phyloP scores from a whole-genome alignment of 1,140 invertebrate species.

The Pygmarrhopalites habei region DNA sequence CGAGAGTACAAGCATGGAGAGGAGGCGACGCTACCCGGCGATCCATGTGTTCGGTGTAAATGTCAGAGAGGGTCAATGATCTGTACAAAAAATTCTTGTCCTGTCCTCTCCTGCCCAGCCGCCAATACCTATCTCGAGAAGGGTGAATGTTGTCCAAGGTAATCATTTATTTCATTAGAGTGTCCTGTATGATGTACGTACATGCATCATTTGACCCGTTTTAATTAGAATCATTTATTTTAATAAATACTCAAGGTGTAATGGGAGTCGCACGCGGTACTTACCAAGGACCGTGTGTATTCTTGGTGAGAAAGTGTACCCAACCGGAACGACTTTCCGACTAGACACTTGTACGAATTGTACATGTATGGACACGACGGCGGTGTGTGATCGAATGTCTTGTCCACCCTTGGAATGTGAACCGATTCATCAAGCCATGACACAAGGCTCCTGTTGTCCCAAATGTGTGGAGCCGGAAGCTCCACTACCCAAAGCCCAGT shows the following conservation, averaged over 20 bases:
- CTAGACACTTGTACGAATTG: conserved; percentile 76
- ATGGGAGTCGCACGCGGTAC: conserved; percentile 44
- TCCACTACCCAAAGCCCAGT: conserved; percentile 28
- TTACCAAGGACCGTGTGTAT: conserved; percentile 50
- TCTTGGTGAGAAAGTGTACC: conserved; percentile 58
- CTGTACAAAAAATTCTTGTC: conserved; percentile 75
- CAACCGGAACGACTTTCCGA: conserved; percentile 51
- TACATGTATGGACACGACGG: conserved; percentile 61
- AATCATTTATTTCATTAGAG: too few species aligned
- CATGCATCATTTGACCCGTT: too few species aligned
- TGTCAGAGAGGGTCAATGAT: conserved; percentile 66
- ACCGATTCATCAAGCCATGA: conserved; percentile 56
- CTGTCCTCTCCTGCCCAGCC: conserved; percentile 66
- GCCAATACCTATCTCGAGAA: conserved; percentile 56
- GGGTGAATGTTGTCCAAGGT: conserved; percentile 77
- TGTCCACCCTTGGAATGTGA: conserved; percentile 77
- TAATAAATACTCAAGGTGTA: too few species aligned
- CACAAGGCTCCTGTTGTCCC: conserved; percentile 68
- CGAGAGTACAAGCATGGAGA: conserved; percentile 60
- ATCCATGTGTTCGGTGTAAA: conserved; percentile 78
- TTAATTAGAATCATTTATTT: too few species aligned
- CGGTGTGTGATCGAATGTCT: conserved; percentile 64
- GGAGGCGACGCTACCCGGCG: conserved; percentile 65
- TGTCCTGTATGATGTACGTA: too few species aligned
- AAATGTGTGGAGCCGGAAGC: conserved; percentile 40